Evolutionary conservation across 2,797 vertebrate genomes (phyloP).

Genomic region (Perodicticus potto): DNA sequence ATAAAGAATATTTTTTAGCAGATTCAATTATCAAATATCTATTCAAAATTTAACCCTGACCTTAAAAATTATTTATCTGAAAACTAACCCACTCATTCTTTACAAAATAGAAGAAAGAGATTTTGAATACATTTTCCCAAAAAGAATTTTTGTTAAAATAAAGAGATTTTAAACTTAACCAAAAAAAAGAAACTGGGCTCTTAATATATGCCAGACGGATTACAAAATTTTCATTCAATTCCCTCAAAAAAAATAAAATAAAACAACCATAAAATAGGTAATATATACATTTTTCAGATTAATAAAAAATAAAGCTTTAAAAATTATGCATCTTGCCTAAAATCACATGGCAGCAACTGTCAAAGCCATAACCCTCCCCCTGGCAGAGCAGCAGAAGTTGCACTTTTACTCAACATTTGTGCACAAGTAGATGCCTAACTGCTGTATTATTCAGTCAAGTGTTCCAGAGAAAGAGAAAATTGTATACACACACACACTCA

Average conservation of each 20-base stretch:
- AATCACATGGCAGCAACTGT: neutral
- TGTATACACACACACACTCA: neutral
- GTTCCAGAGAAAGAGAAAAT: neutral
- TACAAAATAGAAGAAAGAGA: neutral
- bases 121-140: neutral
- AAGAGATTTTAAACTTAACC: neutral
- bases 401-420: neutral
- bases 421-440: neutral
- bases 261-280: neutral
- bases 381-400: neutral
- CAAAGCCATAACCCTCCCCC: neutral
- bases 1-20: neutral
- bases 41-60: neutral
- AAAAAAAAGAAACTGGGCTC: neutral
- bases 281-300: neutral
- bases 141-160: neutral
- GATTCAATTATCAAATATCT: neutral
- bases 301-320: neutral
- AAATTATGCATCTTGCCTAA: neutral
- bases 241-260: neutral
- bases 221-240: neutral
- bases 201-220: neutral
- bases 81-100: neutral
- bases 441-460: neutral
- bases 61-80: conserved; percentile 3